Percentiles rank a stretch among this genome's conserved stretches.
These are phyloP conservation scores for Bostrychus sinensis DNA, from an alignment of 2,113 vertebrate genomes.

Conservation along the genomic window DNA sequence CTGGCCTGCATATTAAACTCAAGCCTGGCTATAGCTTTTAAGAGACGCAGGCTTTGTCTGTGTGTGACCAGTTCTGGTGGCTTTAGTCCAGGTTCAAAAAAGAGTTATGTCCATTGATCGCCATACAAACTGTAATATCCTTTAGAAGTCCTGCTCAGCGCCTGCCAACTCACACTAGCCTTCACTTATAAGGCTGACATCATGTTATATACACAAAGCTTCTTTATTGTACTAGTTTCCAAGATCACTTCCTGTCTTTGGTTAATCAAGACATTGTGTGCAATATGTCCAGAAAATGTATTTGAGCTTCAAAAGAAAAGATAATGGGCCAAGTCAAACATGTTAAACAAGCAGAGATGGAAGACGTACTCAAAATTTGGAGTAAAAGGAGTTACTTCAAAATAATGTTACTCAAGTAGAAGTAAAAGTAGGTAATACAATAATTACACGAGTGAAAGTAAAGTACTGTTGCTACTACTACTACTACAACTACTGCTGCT, in stretches of 20 bases:
- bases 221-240: constrained; percentile 33
- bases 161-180: constrained; percentile 64
- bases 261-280: constrained; percentile 50
- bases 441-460: no score
- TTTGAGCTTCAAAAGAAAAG: constrained; percentile 27
- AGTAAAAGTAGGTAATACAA: no score
- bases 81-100: constrained; percentile 48
- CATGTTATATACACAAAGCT: constrained; percentile 59
- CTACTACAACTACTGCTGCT: no score
- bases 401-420: no score
- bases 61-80: constrained; percentile 38
- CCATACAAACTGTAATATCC: constrained; percentile 55
- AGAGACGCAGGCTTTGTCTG: constrained; percentile 33
- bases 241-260: constrained; percentile 43
- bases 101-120: constrained; percentile 49
- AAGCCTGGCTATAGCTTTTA: constrained; percentile 45
- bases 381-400: no score
- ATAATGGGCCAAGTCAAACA: constrained; percentile 12
- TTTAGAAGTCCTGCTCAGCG: constrained; percentile 42
- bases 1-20: constrained; percentile 65
- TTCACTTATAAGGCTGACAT: constrained; percentile 61
- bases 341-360: neutral
- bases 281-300: constrained; percentile 35
- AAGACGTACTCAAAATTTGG: no score
- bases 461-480: no score